Base-by-base conservation (phyloP, 2,113 vertebrate species). In the Pachyramphus minor region DNA sequence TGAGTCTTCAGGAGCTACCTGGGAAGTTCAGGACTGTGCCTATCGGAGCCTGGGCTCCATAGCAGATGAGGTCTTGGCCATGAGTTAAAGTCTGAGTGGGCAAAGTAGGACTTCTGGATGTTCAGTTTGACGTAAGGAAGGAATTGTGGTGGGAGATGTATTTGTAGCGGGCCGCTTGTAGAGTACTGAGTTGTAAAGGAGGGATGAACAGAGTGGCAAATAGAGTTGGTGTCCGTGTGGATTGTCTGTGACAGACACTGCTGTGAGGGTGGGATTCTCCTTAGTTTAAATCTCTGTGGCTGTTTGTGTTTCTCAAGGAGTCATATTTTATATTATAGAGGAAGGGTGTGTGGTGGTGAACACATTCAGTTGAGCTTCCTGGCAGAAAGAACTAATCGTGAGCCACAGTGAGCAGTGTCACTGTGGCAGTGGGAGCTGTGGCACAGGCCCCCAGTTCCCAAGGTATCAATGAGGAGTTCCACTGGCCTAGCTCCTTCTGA, bases 1-100 rank as follows among this genome's bases (percentile, higher is more conserved):
- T 22, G 73, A 49, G 67, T 30, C 33, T 55, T 21, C 35, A 35
- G 49, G 64, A 74, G 15, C 30, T 60, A 78, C 9, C 39, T 81
- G 78, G 30, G 37, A 55, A 10, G 49, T 66, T 45, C 1, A 6
- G 23, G 30, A 10, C 64, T 52, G 49, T 30, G 30, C 0, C 4
- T 50, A 0, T n/a, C 0, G 2, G 72, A 63, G 28, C 22, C 16
- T 20, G 22, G 52, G 52, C 14, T 42, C 3, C 15, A 42, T 0
- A 1, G 41, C 0, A 1, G 50, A 14, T 19, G 76, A 53, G 20
- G 45, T 63, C 63, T 58, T 13, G 6, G 77, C 59, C 12, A 0
- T 22, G 55, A 52, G 55, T 19, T 84, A 2, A 31, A 11, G 20
- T 2, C 55, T 82, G 50, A 27, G 39, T 37, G 59, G 22, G 25